Percentiles rank a stretch among this genome's conserved stretches.
Conservation (phyloP, 2,888 invertebrate species). For the Hyles lineata region DNA sequence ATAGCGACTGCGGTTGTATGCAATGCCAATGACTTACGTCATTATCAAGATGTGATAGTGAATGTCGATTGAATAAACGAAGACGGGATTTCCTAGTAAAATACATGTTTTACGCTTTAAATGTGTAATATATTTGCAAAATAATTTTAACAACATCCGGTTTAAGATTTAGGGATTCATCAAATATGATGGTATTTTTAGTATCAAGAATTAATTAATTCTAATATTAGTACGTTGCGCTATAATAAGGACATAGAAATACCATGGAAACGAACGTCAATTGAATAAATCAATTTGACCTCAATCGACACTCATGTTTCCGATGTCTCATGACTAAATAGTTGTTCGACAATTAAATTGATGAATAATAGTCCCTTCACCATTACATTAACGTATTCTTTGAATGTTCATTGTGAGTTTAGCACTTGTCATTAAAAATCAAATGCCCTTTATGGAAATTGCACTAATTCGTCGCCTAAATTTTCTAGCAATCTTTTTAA, state of each 20-base stretch:
- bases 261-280: slow-evolving; percentile 15
- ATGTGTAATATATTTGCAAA: background rate
- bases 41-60: slow-evolving; percentile 8
- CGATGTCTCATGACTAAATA: slow-evolving; percentile 23
- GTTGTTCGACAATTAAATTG: slow-evolving; percentile 16
- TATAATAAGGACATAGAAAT: background rate
- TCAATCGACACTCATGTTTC: slow-evolving; percentile 30
- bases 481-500: too few relatives aligned
- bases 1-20: slow-evolving; percentile 4
- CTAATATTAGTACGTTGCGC: background rate
- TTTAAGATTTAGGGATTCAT: background rate
- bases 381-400: background rate
- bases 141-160: background rate
- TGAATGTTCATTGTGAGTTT: background rate
- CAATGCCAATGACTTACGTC: background rate
- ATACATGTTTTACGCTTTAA: background rate
- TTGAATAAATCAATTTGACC: slow-evolving; percentile 31
- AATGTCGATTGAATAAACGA: background rate
- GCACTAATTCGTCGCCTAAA: too few relatives aligned
- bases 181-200: background rate
- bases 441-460: too few relatives aligned
- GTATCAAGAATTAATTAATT: background rate
- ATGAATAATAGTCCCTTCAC: slow-evolving; percentile 38
- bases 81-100: background rate
- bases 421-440: background rate